Evolutionary conservation across 2,888 invertebrate genomes (phyloP).

Genomic region (Caenorhabditis sp.): DNA sequence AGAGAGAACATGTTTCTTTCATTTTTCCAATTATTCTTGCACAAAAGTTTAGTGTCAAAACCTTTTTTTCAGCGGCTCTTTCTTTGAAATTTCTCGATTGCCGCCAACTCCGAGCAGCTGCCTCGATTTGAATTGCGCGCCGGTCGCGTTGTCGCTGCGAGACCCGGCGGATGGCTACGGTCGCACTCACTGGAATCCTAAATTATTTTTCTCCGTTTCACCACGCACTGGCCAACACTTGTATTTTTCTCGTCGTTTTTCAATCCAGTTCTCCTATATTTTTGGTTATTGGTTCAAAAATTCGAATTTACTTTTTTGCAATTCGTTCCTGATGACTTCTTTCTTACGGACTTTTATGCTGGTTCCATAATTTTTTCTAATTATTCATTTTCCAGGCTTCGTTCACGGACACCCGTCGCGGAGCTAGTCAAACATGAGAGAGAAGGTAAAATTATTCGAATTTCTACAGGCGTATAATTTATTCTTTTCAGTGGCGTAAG

Average conservation of each 20-base stretch:
- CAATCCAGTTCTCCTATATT: background rate
- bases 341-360: background rate
- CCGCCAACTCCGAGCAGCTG: background rate
- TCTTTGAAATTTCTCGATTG: background rate
- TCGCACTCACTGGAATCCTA: constrained; percentile 13
- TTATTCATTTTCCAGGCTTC: constrained; percentile 49
- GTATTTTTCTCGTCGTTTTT: constrained; percentile 5
- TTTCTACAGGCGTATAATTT: background rate
- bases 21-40: no score
- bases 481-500: constrained; percentile 75
- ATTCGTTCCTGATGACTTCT: no score
- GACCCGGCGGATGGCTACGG: constrained; percentile 35
- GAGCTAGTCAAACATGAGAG: constrained; percentile 59
- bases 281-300: background rate
- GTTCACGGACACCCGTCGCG: constrained; percentile 55
- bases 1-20: no score
- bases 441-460: constrained; percentile 34
- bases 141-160: constrained; percentile 45
- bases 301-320: no score
- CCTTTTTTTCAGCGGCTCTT: background rate
- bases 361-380: background rate
- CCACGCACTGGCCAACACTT: background rate
- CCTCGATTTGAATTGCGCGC: constrained; percentile 45
- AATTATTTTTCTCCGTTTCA: constrained; percentile 7
- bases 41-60: no score